These are phyloP conservation scores for Caranx melampygus DNA, from an alignment of 2,113 vertebrate genomes.

Conservation along the genomic window DNA sequence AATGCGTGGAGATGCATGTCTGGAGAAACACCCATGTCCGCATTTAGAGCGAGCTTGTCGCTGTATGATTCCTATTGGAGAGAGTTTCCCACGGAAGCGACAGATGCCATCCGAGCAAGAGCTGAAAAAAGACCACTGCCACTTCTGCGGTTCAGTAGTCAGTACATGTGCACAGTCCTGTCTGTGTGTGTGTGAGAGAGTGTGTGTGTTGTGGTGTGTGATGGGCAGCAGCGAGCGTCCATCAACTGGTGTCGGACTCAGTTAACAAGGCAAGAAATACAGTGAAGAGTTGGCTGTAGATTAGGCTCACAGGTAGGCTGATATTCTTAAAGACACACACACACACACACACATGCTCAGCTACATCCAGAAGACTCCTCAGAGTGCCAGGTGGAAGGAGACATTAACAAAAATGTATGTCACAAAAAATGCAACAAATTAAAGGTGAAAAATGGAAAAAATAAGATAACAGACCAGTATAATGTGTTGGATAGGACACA, in stretches of 20 bases:
- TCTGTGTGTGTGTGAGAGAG: neutral
- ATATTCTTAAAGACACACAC: slow-evolving; percentile 75
- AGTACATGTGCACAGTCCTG: neutral
- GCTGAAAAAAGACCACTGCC: slow-evolving; percentile 13
- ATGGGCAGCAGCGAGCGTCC: slow-evolving; percentile 6
- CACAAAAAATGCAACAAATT: neutral
- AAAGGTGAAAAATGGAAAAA: neutral
- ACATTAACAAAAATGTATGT: neutral
- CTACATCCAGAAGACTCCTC: slow-evolving; percentile 1
- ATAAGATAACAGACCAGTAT: neutral
- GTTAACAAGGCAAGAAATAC: slow-evolving; percentile 20
- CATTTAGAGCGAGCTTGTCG: slow-evolving; percentile 57
- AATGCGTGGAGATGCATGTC: slow-evolving; percentile 60
- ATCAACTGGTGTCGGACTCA: slow-evolving; percentile 43
- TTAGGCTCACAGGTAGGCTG: slow-evolving; percentile 72
- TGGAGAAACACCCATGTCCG: slow-evolving; percentile 78
- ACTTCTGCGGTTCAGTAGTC: neutral
- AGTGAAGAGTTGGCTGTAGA: slow-evolving; percentile 50
- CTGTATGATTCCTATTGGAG: slow-evolving; percentile 64
- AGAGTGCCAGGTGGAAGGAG: neutral
- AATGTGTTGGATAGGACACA: neutral
- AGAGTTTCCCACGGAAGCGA: slow-evolving; percentile 71
- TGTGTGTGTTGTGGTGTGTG: neutral
- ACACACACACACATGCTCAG: slow-evolving; percentile 11
- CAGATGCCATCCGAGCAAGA: slow-evolving; percentile 42